Conservation (phyloP, 2,888 invertebrate species). For the Asteroscopus sphinx region DNA sequence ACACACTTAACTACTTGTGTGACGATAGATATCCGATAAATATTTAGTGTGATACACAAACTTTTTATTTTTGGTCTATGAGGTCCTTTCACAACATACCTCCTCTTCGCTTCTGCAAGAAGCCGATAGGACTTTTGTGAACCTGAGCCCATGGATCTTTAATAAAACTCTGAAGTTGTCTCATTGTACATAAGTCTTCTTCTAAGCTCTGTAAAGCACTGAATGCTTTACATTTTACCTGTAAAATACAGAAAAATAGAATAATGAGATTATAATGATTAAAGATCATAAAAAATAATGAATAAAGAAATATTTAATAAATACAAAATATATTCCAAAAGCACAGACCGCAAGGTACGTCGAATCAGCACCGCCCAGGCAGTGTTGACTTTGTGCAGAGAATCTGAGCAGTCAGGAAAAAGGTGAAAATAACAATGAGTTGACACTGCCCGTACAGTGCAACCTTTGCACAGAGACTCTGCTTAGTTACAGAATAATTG, state of each 20-base stretch:
- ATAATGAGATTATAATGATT: background rate
- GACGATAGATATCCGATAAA: too few species aligned
- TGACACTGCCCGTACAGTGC: constrained; percentile 12
- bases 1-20: too few species aligned
- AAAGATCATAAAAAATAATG: background rate
- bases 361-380: constrained; percentile 48
- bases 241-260: constrained; percentile 25
- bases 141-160: constrained; percentile 92
- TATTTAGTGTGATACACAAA: too few species aligned
- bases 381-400: constrained; percentile 44
- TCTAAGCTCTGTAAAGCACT: constrained; percentile 97
- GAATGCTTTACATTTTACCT: constrained; percentile 97
- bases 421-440: background rate
- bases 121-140: constrained; percentile 96
- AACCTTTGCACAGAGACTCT: constrained; percentile 31
- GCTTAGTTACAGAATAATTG: constrained; percentile 6
- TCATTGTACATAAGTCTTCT: constrained; percentile 95
- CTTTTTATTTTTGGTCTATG: too few species aligned
- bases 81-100: constrained; percentile 89
- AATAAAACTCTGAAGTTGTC: constrained; percentile 93
- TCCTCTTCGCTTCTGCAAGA: constrained; percentile 94
- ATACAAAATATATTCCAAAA: constrained; percentile 13
- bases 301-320: background rate
- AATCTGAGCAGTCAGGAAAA: constrained; percentile 18
- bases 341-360: constrained; percentile 36